A percentile compares a stretch with the other conserved stretches of the same genome.
phyloP scores from a whole-genome alignment of 2,888 invertebrate species.

The Falcaria lacertinaria region DNA sequence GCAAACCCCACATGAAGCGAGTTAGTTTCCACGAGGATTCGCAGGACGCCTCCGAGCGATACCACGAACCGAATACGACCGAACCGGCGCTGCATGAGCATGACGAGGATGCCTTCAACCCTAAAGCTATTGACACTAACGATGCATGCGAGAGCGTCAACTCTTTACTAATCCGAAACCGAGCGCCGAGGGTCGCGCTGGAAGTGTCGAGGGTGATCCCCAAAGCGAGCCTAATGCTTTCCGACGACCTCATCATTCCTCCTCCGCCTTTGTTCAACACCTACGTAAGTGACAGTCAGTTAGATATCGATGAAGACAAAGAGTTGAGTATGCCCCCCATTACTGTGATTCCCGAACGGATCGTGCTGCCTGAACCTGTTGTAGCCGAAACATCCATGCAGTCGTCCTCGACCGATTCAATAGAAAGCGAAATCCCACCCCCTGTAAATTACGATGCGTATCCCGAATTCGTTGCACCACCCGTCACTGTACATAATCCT shows the following conservation, averaged over 20 bases:
- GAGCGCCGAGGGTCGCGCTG: conserved; percentile 45
- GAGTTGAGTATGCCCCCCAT: conserved; percentile 54
- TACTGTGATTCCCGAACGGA: conserved; percentile 59
- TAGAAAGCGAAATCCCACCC: conserved; percentile 66
- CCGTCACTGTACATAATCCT: conserved; percentile 24
- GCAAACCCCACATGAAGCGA: conserved; percentile 72
- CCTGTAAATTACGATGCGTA: conserved; percentile 68
- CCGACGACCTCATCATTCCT: conserved; percentile 71
- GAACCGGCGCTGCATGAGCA: conserved; percentile 54
- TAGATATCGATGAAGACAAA: conserved; percentile 39
- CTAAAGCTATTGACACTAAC: conserved; percentile 55
- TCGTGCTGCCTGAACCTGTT: conserved; percentile 58
- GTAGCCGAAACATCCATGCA: conserved; percentile 72
- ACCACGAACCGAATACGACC: conserved; percentile 39
- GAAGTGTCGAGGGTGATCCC: conserved; percentile 49
- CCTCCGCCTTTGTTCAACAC: conserved; percentile 73
- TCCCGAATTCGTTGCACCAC: conserved; percentile 38
- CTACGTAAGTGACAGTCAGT: conserved; percentile 59
- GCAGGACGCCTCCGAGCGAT: conserved; percentile 41
- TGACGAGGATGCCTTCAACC: conserved; percentile 38
- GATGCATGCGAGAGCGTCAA: conserved; percentile 67
- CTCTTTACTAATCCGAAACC: conserved; percentile 66
- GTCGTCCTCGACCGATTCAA: conserved; percentile 64
- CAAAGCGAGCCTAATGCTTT: conserved; percentile 51
- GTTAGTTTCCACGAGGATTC: conserved; percentile 72